Percentiles rank a stretch among this genome's conserved stretches.
Conservation (phyloP, 2,113 vertebrate species). For the Phyllostomus hastatus region DNA sequence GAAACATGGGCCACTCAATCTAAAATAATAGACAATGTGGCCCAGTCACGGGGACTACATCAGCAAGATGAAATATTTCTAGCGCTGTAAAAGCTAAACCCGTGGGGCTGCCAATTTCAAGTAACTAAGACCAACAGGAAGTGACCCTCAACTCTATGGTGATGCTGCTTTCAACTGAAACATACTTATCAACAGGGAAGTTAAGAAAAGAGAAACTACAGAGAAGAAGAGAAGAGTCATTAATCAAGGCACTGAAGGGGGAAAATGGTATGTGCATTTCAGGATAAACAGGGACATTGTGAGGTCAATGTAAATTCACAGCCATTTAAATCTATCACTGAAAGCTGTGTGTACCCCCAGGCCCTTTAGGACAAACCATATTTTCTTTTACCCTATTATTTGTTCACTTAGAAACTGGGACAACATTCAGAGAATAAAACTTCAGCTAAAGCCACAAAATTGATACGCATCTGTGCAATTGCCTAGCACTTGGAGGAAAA, state of each 20-base stretch:
- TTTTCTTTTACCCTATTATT: background rate
- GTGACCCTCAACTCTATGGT: constrained; percentile 39
- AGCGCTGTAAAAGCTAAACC: constrained; percentile 22
- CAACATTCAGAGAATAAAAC: background rate
- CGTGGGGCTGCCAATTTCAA: constrained; percentile 42
- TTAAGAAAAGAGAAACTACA: constrained; percentile 50
- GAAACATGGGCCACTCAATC: constrained; percentile 27
- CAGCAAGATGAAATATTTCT: constrained; percentile 53
- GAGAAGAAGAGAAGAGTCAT: constrained; percentile 60
- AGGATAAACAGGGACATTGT: constrained; percentile 45
- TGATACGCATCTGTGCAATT: background rate
- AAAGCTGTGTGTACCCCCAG: background rate
- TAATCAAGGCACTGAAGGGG: constrained; percentile 57
- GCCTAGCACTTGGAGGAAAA: background rate
- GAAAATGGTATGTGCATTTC: constrained; percentile 26
- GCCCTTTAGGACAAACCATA: background rate
- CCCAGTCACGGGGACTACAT: constrained; percentile 5
- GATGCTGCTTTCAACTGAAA: constrained; percentile 41
- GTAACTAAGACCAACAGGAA: constrained; percentile 67
- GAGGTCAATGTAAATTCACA: constrained; percentile 58
- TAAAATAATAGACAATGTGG: constrained; percentile 50
- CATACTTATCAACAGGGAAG: constrained; percentile 61
- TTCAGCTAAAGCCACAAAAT: background rate
- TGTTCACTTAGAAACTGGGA: background rate
- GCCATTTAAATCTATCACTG: constrained; percentile 48